phyloP scores from a whole-genome alignment of 2,797 vertebrate genomes.

The Crax fasciolata region DNA sequence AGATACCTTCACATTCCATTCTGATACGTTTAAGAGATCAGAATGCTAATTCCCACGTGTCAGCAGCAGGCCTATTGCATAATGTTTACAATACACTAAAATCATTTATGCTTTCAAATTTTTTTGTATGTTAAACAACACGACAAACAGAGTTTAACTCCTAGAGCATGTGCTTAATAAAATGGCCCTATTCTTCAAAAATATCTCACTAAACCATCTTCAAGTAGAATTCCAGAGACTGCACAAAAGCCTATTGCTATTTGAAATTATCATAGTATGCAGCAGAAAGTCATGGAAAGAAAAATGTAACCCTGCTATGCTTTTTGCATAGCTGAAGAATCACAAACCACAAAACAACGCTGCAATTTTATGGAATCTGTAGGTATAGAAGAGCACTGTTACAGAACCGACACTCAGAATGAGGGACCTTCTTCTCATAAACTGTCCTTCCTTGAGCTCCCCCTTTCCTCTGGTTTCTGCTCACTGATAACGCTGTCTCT shows the following conservation, averaged over 20 bases:
- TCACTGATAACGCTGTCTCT: neutral
- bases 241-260: neutral
- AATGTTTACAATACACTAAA: conserved; percentile 42
- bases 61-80: conserved; percentile 67
- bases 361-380: neutral
- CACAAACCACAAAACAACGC: neutral
- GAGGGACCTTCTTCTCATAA: neutral
- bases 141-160: neutral
- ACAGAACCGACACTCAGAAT: neutral
- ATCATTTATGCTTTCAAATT: neutral
- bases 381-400: neutral
- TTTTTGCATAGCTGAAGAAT: neutral
- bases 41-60: conserved; percentile 72
- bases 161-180: neutral
- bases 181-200: neutral
- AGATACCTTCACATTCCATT: conserved; percentile 69
- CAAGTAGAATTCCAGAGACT: neutral
- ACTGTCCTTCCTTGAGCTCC: neutral
- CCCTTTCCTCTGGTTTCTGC: neutral
- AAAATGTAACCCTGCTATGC: neutral
- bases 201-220: neutral
- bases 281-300: neutral
- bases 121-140: neutral
- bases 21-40: conserved; percentile 81
- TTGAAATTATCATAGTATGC: neutral